Evolutionary conservation across 2,113 vertebrate genomes (phyloP).

Genomic region (Pholis gunnellus): DNA sequence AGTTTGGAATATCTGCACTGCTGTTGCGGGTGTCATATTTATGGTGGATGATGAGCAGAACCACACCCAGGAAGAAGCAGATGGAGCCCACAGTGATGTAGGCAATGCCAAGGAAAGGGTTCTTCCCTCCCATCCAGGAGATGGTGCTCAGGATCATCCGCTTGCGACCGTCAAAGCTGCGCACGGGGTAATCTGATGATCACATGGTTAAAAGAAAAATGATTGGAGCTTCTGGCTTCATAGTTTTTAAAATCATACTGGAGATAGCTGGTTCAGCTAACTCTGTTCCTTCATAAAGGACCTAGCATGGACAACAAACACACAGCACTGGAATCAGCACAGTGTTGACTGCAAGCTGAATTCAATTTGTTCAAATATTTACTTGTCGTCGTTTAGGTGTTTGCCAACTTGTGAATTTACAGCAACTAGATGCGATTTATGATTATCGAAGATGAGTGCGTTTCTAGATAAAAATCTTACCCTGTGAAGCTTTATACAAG

Average conservation of each 20-base stretch:
- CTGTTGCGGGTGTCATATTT: slow-evolving; percentile 96
- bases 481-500: not conserved
- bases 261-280: not conserved
- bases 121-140: slow-evolving; percentile 99
- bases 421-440: not conserved
- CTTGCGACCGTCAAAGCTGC: slow-evolving; percentile 95
- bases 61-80: slow-evolving; percentile 95
- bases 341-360: not conserved
- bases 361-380: not conserved
- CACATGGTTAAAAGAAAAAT: slow-evolving; percentile 84
- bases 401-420: not conserved
- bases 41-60: slow-evolving; percentile 96
- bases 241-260: not conserved
- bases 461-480: not conserved
- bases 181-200: slow-evolving; percentile 94
- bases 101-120: slow-evolving; percentile 97
- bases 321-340: not conserved
- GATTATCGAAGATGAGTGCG: not conserved
- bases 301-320: not conserved
- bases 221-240: not conserved
- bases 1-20: slow-evolving; percentile 94
- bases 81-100: slow-evolving; percentile 98
- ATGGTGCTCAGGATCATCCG: slow-evolving; percentile 99
- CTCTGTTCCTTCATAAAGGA: not conserved
- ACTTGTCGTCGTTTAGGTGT: not conserved